Evolutionary conservation across 2,797 vertebrate genomes (phyloP).

Genomic region (Danio albolineatus): DNA sequence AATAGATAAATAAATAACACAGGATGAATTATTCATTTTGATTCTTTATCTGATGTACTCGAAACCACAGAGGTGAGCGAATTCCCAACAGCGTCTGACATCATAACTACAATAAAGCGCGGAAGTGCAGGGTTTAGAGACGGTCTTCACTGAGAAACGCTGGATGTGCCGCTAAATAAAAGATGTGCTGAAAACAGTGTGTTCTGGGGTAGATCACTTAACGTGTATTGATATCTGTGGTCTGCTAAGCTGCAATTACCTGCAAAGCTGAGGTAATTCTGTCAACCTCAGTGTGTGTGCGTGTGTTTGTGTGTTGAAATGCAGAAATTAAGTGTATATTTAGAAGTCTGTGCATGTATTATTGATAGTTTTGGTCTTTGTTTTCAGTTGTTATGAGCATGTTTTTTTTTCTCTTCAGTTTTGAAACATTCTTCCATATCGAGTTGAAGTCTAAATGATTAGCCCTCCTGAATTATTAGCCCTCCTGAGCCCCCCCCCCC

Average conservation of each 20-base stretch:
- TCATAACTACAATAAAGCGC: conserved; percentile 5
- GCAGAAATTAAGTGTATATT: not conserved
- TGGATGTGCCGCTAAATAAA: conserved; percentile 25
- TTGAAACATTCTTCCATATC: too few species aligned
- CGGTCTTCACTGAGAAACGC: not conserved
- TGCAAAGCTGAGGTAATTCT: conserved; percentile 40
- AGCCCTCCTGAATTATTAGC: too few species aligned
- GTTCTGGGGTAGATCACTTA: conserved; percentile 55
- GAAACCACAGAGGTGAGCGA: conserved; percentile 26
- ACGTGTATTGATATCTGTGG: conserved; percentile 51
- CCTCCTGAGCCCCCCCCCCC: too few species aligned
- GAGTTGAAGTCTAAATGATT: too few species aligned
- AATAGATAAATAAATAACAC: not conserved
- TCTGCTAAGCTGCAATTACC: too few species aligned
- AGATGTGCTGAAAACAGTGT: conserved; percentile 53
- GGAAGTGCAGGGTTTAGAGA: not conserved
- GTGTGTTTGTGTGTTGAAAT: not conserved
- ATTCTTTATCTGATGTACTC: conserved; percentile 35
- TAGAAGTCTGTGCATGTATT: not conserved
- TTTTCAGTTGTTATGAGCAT: not conserved
- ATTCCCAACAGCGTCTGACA: conserved; percentile 23
- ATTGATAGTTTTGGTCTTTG: not conserved
- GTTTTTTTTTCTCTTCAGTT: not conserved
- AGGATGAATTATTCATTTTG: conserved; percentile 24
- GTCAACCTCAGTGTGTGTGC: conserved; percentile 28